Conservation (phyloP, 2,113 vertebrate genomes). For the Anolis carolinensis region DNA sequence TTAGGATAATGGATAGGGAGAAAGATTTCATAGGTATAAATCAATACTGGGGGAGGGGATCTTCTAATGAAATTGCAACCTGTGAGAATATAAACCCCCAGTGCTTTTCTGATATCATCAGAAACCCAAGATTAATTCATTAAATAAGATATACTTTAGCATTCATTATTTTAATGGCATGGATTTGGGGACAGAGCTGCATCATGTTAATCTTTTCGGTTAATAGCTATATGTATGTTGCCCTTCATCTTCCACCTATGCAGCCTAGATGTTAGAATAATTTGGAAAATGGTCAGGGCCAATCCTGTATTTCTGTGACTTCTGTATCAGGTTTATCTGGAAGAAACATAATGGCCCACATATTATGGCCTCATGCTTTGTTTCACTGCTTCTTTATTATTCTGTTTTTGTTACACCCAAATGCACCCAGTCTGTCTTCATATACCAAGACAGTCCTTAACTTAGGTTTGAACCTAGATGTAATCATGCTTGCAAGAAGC, state of each 20-base stretch:
- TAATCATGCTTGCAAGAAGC: neutral
- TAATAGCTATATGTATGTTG: neutral
- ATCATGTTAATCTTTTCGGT: constrained; percentile 46
- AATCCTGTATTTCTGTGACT: no score
- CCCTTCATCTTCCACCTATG: neutral
- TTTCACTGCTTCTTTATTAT: no score
- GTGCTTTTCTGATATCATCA: constrained; percentile 77
- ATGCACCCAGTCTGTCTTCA: no score
- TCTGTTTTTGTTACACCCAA: no score
- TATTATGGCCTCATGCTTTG: no score
- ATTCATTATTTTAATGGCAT: constrained; percentile 80
- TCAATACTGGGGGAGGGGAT: constrained; percentile 58
- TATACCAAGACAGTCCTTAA: neutral
- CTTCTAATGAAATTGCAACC: constrained; percentile 76
- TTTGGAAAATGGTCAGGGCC: no score
- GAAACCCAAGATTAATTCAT: constrained; percentile 73
- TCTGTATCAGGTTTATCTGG: no score
- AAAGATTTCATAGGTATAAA: constrained; percentile 73
- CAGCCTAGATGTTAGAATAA: neutral
- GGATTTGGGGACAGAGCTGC: constrained; percentile 52
- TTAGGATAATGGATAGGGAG: constrained; percentile 78
- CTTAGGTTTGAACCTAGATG: neutral
- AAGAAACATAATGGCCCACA: no score
- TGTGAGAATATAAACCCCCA: constrained; percentile 71
- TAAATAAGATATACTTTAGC: constrained; percentile 72